These are phyloP conservation scores for Elaphurus davidianus DNA, from an alignment of 2,113 vertebrate genomes.

Conservation along the genomic window DNA sequence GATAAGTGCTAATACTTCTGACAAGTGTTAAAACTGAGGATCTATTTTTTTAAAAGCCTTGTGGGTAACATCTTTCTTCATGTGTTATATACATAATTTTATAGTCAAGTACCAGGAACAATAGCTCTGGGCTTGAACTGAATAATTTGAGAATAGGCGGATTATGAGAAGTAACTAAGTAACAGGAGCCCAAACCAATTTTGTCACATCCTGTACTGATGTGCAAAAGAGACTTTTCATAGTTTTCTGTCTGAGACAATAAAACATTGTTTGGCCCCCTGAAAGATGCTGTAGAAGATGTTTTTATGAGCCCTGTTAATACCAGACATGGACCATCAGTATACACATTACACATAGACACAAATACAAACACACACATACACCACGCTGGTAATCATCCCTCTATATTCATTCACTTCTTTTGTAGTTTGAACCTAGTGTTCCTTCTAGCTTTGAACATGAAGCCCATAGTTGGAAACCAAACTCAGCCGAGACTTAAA, in stretches of 20 bases:
- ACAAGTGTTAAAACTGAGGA: constrained; percentile 62
- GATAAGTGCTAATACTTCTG: constrained; percentile 57
- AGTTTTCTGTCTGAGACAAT: background rate
- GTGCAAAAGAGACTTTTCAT: constrained; percentile 6
- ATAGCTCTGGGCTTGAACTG: background rate
- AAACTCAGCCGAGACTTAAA: background rate
- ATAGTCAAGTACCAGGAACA: background rate
- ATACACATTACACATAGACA: background rate
- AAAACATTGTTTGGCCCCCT: background rate
- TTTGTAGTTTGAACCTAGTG: background rate
- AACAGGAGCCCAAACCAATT: constrained; percentile 21
- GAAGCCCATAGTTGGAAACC: background rate
- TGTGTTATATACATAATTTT: background rate
- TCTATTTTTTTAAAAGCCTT: constrained; percentile 10
- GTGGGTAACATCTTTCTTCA: constrained; percentile 28
- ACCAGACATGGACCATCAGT: background rate
- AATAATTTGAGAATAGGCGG: background rate
- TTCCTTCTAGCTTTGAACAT: background rate
- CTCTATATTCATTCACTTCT: background rate
- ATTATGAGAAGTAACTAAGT: constrained; percentile 12
- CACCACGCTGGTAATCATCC: background rate
- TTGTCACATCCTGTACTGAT: background rate
- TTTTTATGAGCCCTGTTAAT: background rate
- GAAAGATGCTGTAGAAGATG: background rate
- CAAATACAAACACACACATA: background rate